Evolutionary conservation across 2,113 vertebrate species (phyloP).

Genomic region (Marmota monax): DNA sequence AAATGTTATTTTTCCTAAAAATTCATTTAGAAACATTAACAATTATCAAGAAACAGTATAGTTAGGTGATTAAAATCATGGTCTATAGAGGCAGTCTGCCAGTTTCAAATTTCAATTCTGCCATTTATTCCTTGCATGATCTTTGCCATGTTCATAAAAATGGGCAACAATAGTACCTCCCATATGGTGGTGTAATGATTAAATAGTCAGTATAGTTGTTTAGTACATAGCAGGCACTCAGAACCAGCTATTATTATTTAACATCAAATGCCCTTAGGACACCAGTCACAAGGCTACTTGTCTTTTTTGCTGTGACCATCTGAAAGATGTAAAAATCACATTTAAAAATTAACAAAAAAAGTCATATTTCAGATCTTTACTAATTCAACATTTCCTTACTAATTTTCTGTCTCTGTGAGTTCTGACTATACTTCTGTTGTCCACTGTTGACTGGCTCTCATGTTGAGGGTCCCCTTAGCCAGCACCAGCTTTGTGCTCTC

Average conservation of each 20-base stretch:
- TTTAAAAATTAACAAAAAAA: constrained; percentile 44
- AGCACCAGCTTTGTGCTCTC: constrained; percentile 9
- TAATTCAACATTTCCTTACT: background rate
- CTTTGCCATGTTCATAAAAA: background rate
- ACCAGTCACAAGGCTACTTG: background rate
- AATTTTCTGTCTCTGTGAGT: constrained; percentile 3
- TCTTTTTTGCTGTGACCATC: constrained; percentile 7
- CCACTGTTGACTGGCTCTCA: background rate
- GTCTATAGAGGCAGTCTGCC: background rate
- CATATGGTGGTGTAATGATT: constrained; percentile 10
- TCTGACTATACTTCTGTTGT: background rate
- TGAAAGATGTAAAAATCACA: background rate
- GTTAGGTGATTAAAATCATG: constrained; percentile 42
- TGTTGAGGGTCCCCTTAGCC: background rate
- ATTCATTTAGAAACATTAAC: constrained; percentile 59
- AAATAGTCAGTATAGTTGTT: constrained; percentile 10
- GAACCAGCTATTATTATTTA: background rate
- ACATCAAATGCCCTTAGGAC: background rate
- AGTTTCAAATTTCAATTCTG: constrained; percentile 28
- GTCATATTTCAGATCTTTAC: background rate
- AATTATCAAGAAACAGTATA: constrained; percentile 39
- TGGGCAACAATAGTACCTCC: background rate
- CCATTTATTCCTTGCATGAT: constrained; percentile 26
- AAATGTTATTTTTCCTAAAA: constrained; percentile 53
- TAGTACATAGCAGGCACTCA: background rate